These are phyloP conservation scores for Montipora capricornis DNA, from an alignment of 64 coral and sea anemone species.

Conservation along the genomic window DNA sequence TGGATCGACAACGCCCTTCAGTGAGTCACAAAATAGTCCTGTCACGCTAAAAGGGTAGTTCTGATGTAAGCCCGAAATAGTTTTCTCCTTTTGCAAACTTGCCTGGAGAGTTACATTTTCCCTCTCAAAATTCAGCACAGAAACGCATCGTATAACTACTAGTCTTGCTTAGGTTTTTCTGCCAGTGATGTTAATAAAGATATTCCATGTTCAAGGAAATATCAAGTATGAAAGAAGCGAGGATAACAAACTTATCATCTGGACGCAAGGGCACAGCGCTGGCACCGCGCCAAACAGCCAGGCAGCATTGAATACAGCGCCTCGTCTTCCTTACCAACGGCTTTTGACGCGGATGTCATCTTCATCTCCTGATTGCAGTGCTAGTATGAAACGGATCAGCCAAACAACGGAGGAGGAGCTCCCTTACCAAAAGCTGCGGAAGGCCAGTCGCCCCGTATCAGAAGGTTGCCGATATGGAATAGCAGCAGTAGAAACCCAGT, in stretches of 20 bases:
- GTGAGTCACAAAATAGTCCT: no score
- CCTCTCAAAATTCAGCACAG: no score
- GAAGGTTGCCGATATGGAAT: not conserved
- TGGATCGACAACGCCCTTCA: no score
- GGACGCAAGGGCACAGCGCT: not conserved
- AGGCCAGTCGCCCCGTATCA: not conserved
- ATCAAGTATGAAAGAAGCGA: constrained; percentile 5
- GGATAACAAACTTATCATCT: constrained; percentile 46
- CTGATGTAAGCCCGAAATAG: no score
- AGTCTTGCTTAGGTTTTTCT: not conserved
- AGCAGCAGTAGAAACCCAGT: not conserved
- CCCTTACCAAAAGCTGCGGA: constrained; percentile 32
- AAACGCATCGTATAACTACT: no score
- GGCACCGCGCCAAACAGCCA: not conserved
- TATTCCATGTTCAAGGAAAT: not conserved
- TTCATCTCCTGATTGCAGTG: not conserved
- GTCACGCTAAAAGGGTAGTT: no score
- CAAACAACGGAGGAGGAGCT: not conserved
- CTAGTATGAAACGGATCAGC: not conserved
- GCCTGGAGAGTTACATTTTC: no score
- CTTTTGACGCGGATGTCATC: constrained; percentile 6
- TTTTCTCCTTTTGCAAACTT: no score
- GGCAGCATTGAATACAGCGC: not conserved
- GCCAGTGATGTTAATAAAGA: not conserved
- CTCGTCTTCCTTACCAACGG: constrained; percentile 44